Percentiles rank a stretch among this genome's conserved stretches.
Conservation (phyloP, 2,113 vertebrate genomes). For the Phoxinus phoxinus region DNA sequence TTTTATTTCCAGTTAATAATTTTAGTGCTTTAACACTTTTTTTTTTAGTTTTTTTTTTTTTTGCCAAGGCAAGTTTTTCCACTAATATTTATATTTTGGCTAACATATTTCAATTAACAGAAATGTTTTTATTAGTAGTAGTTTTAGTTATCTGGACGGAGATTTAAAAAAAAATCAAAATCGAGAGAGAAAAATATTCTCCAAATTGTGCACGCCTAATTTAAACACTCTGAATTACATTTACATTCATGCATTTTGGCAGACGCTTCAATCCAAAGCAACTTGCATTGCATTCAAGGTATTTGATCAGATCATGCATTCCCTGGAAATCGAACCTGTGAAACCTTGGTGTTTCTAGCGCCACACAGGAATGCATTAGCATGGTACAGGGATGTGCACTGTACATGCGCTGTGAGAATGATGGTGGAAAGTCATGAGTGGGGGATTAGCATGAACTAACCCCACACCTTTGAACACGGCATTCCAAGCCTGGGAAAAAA, state of each 20-base stretch:
- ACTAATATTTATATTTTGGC: too few species aligned
- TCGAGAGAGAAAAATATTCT: too few species aligned
- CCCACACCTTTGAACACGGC: slow-evolving; percentile 25
- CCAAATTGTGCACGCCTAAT: background rate
- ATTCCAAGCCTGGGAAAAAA: slow-evolving; percentile 25
- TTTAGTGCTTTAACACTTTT: too few species aligned
- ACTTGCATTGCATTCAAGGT: background rate
- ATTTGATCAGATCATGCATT: background rate
- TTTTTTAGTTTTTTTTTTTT: too few species aligned
- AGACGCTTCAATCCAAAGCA: background rate
- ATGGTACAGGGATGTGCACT: slow-evolving; percentile 5
- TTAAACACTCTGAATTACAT: background rate
- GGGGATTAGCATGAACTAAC: slow-evolving; percentile 47
- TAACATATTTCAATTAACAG: too few species aligned
- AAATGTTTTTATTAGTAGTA: too few species aligned
- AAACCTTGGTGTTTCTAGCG: background rate
- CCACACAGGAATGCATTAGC: background rate
- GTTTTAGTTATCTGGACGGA: too few species aligned
- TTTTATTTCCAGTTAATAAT: too few species aligned
- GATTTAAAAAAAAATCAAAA: too few species aligned
- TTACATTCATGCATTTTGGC: background rate
- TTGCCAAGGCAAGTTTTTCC: too few species aligned
- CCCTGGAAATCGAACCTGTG: background rate
- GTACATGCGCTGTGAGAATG: background rate
- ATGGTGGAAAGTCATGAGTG: slow-evolving; percentile 45